A percentile compares a stretch with the other conserved stretches of the same genome.
These are phyloP conservation scores for Numenius phaeopus DNA, from an alignment of 2,797 vertebrate species.

Conservation along the genomic window DNA sequence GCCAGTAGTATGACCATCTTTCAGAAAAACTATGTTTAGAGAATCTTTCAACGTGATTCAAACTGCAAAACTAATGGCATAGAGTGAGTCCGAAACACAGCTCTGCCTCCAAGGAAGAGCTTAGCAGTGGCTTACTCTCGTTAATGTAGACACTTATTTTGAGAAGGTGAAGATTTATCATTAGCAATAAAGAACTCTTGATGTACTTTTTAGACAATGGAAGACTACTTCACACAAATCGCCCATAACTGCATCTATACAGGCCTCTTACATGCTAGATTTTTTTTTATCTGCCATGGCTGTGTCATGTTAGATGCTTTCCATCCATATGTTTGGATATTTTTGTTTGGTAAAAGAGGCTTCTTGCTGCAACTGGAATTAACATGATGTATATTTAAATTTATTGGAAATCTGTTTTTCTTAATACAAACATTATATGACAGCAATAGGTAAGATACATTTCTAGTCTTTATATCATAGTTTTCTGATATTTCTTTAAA, in stretches of 20 bases:
- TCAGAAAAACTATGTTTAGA: background rate
- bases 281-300: background rate
- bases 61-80: background rate
- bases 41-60: background rate
- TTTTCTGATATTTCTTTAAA: background rate
- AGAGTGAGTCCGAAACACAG: background rate
- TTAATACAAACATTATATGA: background rate
- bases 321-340: background rate
- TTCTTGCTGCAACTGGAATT: background rate
- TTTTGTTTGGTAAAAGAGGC: background rate
- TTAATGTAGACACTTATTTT: background rate
- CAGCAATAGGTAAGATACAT: background rate
- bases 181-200: background rate
- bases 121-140: background rate
- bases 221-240: background rate
- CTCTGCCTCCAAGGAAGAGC: background rate
- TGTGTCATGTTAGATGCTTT: background rate
- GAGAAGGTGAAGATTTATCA: background rate
- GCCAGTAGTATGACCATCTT: background rate
- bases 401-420: background rate
- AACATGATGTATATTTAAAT: background rate
- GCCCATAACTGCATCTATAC: background rate
- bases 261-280: background rate
- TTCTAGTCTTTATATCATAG: background rate
- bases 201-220: background rate